Percentiles rank a stretch among this genome's conserved stretches.
Conservation (phyloP, 92 coral and sea anemone species). For the Epizoanthus illoricatus region DNA sequence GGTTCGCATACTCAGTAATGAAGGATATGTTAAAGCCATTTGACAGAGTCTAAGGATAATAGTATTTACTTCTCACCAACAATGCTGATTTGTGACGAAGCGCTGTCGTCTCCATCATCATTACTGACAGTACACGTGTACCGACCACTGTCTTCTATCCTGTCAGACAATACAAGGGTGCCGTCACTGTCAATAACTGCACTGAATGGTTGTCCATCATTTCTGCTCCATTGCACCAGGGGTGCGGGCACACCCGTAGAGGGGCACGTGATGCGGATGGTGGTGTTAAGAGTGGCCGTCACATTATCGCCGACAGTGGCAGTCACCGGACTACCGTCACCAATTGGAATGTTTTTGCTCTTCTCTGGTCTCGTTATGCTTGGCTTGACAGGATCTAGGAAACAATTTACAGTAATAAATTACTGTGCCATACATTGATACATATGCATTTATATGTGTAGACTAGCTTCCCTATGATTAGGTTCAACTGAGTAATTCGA, state of each 20-base stretch:
- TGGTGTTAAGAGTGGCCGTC: slow-evolving; percentile 25
- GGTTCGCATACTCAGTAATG: too few species aligned
- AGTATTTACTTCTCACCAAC: not conserved
- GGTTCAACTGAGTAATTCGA: too few species aligned
- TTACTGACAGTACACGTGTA: slow-evolving; percentile 33
- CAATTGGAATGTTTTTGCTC: slow-evolving; percentile 15
- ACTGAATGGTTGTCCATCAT: slow-evolving; percentile 24
- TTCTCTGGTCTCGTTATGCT: slow-evolving; percentile 6
- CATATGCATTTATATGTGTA: not conserved
- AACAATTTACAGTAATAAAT: not conserved
- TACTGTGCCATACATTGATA: not conserved
- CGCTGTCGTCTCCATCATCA: slow-evolving; percentile 28
- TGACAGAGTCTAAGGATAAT: too few species aligned
- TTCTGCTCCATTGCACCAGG: slow-evolving; percentile 15
- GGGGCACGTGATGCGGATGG: slow-evolving; percentile 28
- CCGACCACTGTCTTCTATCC: slow-evolving; percentile 13
- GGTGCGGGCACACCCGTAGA: slow-evolving; percentile 26
- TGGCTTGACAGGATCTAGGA: slow-evolving; percentile 26
- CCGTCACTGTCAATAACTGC: slow-evolving; percentile 12
- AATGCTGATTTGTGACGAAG: slow-evolving; percentile 13
- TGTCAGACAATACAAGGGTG: not conserved
- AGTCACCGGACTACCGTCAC: slow-evolving; percentile 9
- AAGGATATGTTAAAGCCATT: too few species aligned
- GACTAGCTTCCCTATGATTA: not conserved
- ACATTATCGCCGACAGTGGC: slow-evolving; percentile 35